Conservation (phyloP, 1,140 invertebrate genomes). For the Cydia splendana region DNA sequence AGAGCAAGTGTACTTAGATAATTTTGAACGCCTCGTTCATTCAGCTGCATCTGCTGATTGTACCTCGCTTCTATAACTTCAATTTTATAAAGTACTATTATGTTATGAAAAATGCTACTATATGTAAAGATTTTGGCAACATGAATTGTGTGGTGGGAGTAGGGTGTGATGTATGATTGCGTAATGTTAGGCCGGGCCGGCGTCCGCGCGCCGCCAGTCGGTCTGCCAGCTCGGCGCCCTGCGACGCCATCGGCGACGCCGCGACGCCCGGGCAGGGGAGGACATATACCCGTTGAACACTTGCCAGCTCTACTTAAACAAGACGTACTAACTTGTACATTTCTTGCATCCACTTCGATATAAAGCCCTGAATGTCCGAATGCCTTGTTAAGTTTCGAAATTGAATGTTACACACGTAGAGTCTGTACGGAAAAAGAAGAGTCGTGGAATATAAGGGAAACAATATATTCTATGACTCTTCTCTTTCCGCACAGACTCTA, state of each 20-base stretch:
- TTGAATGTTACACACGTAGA: background rate
- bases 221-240: background rate
- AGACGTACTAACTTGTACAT: conserved; percentile 20
- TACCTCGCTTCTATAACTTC: background rate
- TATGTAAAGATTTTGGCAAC: conserved; percentile 4
- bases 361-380: background rate
- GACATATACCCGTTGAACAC: background rate
- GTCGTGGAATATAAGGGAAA: no score
- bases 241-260: conserved; percentile 2
- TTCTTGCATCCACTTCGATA: background rate
- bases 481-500: background rate
- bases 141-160: background rate
- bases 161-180: conserved; percentile 1
- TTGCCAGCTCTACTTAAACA: conserved; percentile 25
- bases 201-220: conserved; percentile 31
- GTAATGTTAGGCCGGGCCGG: conserved; percentile 14
- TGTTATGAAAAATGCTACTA: background rate
- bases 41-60: background rate
- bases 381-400: background rate
- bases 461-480: no score
- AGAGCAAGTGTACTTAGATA: no score
- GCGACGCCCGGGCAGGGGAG: conserved; percentile 17
- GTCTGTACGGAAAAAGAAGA: no score
- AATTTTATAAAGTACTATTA: background rate
- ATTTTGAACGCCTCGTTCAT: no score